Evolutionary conservation across 1,140 invertebrate species (phyloP), one percentile per base, ranked within the genome.

Genomic region (Drosophila eugracilis): DNA sequence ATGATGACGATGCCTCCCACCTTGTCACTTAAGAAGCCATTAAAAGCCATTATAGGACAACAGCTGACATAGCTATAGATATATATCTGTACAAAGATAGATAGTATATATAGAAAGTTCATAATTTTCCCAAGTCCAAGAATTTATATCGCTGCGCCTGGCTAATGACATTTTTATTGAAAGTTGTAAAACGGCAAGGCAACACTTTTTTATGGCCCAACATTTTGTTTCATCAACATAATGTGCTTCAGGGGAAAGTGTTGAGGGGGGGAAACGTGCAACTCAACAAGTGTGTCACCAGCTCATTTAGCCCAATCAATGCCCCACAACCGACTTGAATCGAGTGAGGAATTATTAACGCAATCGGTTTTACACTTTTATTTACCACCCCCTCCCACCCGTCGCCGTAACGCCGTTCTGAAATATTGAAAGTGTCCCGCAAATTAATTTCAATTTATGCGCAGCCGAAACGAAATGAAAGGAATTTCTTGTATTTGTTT

Each of bases 271-370:
- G 30, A 59, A 72, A 70, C 55, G 59, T 75, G 63, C 70, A 72
- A 75, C 63, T 71, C 83, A 88, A 88, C 81, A 86, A 86, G 83
- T 86, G 83, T 86, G 83, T 86, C 83, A 86, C 83, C 81, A 86
- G 81, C 81, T 85, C 81, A 85, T 85, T 85, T 88, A 85, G 81
- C 76, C 86, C 81, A 85, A 85, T 85, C 81, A 85, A 85, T 85
- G 88, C 74, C 88, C 88, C 78, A 85, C 81, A 86, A 78, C 81
- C 63, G 26, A 28, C 30, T 6, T 15, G 32, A 48, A 19, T 12
- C 21, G 57, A 45, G 59, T 65, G 59, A 81, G 83, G 79, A 88
- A 85, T 85, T 85, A 85, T 85, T 85, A 85, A 85, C 81, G 77
- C 78, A 88, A 75, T 57, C 55, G 53, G 32, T 42, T 59, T 55